These are phyloP conservation scores for Aselliscus stoliczkanus DNA, from an alignment of 2,797 vertebrate species.

Conservation along the genomic window DNA sequence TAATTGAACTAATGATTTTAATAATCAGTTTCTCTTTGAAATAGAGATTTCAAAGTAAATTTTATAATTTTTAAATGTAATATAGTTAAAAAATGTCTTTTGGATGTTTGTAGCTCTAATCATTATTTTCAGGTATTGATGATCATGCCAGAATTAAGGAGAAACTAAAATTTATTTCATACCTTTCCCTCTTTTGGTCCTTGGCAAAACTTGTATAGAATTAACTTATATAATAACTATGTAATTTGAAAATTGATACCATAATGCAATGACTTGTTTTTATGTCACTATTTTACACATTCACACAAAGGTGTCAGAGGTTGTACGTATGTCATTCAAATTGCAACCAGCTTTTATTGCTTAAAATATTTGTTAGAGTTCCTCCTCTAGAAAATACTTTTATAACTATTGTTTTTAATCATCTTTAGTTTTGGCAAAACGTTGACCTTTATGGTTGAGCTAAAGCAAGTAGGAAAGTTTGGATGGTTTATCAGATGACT, in stretches of 20 bases:
- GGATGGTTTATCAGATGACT: not conserved
- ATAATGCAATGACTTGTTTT: not conserved
- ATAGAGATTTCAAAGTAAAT: not conserved
- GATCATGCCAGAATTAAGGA: not conserved
- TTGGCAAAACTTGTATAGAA: not conserved
- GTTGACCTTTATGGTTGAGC: not conserved
- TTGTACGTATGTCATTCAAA: not conserved
- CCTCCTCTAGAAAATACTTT: not conserved
- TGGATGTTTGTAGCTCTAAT: not conserved
- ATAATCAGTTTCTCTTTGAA: not conserved
- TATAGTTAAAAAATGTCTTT: not conserved
- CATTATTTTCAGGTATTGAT: not conserved
- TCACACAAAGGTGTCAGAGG: not conserved
- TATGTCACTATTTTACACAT: not conserved
- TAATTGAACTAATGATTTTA: not conserved
- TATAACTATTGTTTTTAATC: not conserved
- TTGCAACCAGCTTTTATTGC: not conserved
- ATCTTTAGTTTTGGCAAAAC: not conserved
- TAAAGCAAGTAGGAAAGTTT: not conserved
- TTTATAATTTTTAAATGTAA: not conserved
- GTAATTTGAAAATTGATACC: not conserved
- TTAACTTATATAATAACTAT: not conserved
- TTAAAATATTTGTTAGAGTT: not conserved
- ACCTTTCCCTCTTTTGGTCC: not conserved
- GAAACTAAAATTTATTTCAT: not conserved